Percentiles rank a stretch among this genome's conserved stretches.
Conservation (phyloP, 2,797 vertebrate species). For the Cirrhinus molitorella region DNA sequence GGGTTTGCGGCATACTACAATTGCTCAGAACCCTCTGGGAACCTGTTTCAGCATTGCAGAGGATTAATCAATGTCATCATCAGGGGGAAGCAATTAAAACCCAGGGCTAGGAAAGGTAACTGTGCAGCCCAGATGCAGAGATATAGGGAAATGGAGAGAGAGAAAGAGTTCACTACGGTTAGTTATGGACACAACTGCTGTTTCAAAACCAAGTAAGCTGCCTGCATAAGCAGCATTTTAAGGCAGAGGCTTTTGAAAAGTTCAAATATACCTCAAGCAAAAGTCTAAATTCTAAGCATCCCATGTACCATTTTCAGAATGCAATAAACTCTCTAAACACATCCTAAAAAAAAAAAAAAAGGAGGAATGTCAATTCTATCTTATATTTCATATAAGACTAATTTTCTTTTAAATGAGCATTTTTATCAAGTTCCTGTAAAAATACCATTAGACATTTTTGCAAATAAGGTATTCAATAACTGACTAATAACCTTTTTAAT, state of each 20-base stretch:
- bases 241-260: neutral
- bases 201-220: neutral
- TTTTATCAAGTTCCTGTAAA: too few relatives aligned
- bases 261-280: neutral
- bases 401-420: too few relatives aligned
- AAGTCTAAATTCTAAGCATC: neutral
- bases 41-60: constrained; percentile 47
- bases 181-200: constrained; percentile 8
- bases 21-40: constrained; percentile 51
- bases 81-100: constrained; percentile 62
- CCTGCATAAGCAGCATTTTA: neutral
- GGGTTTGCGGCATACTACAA: constrained; percentile 29
- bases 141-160: neutral
- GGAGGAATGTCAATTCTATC: too few relatives aligned
- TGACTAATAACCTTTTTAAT: too few relatives aligned
- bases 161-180: neutral
- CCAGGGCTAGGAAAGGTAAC: constrained; percentile 49
- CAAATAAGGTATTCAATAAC: too few relatives aligned
- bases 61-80: constrained; percentile 64
- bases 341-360: too few relatives aligned
- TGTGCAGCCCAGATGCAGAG: constrained; percentile 39
- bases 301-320: neutral
- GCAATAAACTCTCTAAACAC: neutral
- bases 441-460: too few relatives aligned
- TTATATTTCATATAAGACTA: too few relatives aligned